Percentiles rank a stretch among this genome's conserved stretches.
Conservation (phyloP, 2,797 vertebrate genomes). For the Hippopotamyrus pictus region DNA sequence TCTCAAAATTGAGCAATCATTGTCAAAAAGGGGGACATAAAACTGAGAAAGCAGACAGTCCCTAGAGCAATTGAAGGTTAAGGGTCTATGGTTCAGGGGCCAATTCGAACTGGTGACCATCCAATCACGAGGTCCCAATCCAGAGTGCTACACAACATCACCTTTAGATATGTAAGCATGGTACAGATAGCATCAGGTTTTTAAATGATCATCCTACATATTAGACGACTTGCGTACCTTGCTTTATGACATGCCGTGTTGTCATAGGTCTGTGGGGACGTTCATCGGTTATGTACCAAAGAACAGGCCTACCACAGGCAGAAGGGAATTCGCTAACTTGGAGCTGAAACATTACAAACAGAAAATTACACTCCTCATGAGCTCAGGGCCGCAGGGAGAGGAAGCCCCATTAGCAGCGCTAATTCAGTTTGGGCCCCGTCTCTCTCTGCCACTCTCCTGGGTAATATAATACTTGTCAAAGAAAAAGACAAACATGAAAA, state of each 20-base stretch:
- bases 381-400: neutral
- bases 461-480: conserved; percentile 5
- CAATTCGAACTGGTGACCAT: neutral
- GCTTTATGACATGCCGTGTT: neutral
- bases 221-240: neutral
- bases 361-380: conserved; percentile 24
- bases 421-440: conserved; percentile 24
- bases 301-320: neutral
- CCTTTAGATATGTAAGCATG: neutral
- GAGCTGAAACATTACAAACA: conserved; percentile 10
- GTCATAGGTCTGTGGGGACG: neutral
- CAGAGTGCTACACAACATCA: neutral
- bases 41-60: neutral
- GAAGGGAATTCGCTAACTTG: neutral
- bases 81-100: neutral
- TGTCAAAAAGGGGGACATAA: neutral
- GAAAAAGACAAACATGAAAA: neutral
- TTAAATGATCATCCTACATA: neutral
- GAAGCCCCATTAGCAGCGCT: conserved; percentile 11
- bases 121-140: neutral
- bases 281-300: neutral
- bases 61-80: neutral
- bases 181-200: neutral
- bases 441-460: neutral
- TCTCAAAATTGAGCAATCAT: neutral